These are phyloP conservation scores for Onychorhynchus coronatus DNA, from an alignment of 2,113 vertebrate species.

Conservation along the genomic window DNA sequence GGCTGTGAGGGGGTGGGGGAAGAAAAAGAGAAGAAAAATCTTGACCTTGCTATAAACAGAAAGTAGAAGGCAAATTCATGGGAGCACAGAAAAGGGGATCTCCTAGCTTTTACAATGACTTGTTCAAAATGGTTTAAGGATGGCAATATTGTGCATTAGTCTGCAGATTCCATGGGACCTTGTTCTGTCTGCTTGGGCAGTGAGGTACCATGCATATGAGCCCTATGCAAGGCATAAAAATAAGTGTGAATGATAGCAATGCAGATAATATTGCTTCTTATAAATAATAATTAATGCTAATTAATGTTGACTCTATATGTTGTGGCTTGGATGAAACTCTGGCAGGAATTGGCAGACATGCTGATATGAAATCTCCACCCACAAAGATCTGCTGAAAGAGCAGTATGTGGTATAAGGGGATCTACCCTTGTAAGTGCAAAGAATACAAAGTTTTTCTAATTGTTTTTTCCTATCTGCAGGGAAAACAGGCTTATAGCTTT, in stretches of 20 bases:
- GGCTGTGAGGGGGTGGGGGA: accelerated
- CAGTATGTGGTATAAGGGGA: constrained; percentile 33
- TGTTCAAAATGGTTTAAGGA: not conserved
- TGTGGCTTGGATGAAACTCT: constrained; percentile 65
- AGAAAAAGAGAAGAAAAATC: not conserved
- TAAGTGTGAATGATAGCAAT: constrained; percentile 16
- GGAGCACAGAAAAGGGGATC: not conserved
- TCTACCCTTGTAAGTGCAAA: constrained; percentile 4
- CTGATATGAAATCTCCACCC: constrained; percentile 53
- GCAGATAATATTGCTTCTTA: constrained; percentile 35
- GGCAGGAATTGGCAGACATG: constrained; percentile 22
- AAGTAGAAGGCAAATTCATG: not conserved
- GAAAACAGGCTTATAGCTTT: not conserved
- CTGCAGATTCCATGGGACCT: not conserved
- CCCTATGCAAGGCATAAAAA: not conserved
- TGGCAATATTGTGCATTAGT: not conserved
- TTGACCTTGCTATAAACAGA: not conserved
- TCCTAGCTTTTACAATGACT: not conserved
- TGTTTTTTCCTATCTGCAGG: not conserved
- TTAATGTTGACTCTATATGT: constrained; percentile 42
- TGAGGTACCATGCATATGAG: not conserved
- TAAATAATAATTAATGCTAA: constrained; percentile 69
- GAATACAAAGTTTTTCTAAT: not conserved
- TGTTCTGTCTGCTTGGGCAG: not conserved
- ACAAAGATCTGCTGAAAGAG: constrained; percentile 59